Percentiles rank a stretch among this genome's conserved stretches.
Evolutionary conservation across 2,113 vertebrate genomes (phyloP).

Genomic region (Isurus oxyrinchus): DNA sequence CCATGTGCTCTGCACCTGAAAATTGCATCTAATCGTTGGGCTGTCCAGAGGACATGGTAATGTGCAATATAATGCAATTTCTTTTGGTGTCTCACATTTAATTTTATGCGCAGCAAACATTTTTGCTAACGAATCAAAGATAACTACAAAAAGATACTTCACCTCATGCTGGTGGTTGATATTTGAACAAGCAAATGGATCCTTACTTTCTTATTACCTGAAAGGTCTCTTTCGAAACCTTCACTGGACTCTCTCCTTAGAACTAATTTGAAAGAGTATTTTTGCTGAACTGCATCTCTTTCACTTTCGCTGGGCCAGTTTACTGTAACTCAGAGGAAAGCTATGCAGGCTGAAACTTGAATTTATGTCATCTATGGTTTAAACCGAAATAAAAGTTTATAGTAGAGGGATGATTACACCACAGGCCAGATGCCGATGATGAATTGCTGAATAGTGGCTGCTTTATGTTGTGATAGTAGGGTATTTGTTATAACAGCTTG

Average conservation of each 20-base stretch:
- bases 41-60: not conserved
- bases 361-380: not conserved
- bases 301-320: not conserved
- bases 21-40: not conserved
- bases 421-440: not conserved
- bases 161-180: not conserved
- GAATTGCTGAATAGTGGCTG: not conserved
- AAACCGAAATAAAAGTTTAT: not conserved
- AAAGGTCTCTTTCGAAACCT: not conserved
- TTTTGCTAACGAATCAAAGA: not conserved
- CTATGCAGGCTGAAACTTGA: not conserved
- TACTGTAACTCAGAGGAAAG: not conserved
- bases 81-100: not conserved
- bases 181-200: not conserved
- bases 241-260: not conserved
- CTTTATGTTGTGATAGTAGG: no score
- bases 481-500: not conserved
- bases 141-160: not conserved
- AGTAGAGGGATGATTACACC: not conserved
- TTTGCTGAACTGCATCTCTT: not conserved
- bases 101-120: not conserved
- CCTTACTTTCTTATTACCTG: not conserved
- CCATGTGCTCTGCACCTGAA: not conserved
- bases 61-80: not conserved
- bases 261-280: not conserved